Percentiles rank a stretch among this genome's conserved stretches.
phyloP scores from a whole-genome alignment of 2,888 invertebrate species.

The Leistus spinibarbis region DNA sequence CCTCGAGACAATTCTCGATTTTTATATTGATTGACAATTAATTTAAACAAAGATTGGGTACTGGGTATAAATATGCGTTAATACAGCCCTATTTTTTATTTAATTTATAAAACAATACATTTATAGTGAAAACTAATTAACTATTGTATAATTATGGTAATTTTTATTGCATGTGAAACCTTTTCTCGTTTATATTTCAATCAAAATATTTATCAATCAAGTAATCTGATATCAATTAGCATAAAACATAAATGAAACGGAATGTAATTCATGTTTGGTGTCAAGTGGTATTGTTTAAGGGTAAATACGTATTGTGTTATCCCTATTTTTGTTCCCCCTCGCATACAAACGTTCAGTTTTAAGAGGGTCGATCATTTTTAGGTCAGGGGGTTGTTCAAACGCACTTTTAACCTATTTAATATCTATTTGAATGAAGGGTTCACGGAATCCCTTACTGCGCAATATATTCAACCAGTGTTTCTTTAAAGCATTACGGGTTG shows the following conservation, averaged over 20 bases:
- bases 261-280: background rate
- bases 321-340: background rate
- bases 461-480: background rate
- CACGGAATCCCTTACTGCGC: background rate
- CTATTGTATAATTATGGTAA: too few species aligned
- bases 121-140: too few species aligned
- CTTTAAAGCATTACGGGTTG: background rate
- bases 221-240: too few species aligned
- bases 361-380: background rate
- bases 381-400: background rate
- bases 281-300: background rate
- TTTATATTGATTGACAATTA: background rate
- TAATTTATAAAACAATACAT: too few species aligned
- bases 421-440: background rate
- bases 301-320: background rate
- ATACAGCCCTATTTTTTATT: background rate
- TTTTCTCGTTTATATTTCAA: too few species aligned
- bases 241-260: background rate
- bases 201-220: too few species aligned
- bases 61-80: background rate
- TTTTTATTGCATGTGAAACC: too few species aligned
- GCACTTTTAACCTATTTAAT: background rate
- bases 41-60: background rate
- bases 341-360: background rate
- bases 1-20: background rate